Percentiles rank a stretch among this genome's conserved stretches.
These are phyloP conservation scores for Aegypius monachus DNA, from an alignment of 2,113 vertebrate species.

Conservation along the genomic window DNA sequence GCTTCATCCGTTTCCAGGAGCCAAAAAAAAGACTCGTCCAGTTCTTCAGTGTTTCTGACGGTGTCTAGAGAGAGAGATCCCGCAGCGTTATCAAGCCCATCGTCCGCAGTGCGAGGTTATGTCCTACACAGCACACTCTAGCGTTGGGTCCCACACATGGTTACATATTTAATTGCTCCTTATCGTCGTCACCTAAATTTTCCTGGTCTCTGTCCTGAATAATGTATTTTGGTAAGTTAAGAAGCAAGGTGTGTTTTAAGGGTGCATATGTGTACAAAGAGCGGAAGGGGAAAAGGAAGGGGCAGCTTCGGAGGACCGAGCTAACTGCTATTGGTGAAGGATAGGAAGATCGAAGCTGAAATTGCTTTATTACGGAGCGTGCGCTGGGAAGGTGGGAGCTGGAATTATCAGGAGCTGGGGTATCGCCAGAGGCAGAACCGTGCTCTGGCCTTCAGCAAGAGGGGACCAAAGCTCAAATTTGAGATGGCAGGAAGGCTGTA, in stretches of 20 bases:
- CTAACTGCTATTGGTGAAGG: not conserved
- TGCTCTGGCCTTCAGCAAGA: not conserved
- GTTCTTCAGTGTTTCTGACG: not conserved
- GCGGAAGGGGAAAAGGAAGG: not conserved
- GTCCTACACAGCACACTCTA: not conserved
- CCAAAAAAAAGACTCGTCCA: not conserved
- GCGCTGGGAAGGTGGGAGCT: not conserved
- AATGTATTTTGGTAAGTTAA: not conserved
- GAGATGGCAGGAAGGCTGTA: not conserved
- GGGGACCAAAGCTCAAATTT: fast-evolving
- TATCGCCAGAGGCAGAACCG: not conserved
- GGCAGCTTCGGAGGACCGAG: fast-evolving
- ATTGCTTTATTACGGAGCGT: not conserved
- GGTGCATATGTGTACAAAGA: not conserved
- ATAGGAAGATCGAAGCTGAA: not conserved
- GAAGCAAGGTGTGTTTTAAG: not conserved
- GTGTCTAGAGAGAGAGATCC: not conserved
- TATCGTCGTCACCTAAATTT: fast-evolving
- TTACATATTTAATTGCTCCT: not conserved
- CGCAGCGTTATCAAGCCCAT: fast-evolving
- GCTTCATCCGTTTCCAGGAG: fast-evolving
- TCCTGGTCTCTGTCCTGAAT: not conserved
- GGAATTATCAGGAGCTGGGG: not conserved
- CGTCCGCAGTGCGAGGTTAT: fast-evolving
- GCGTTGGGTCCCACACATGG: not conserved